Base-by-base conservation (phyloP, 2,113 vertebrate genomes). In the Erythrocercus mccallii region DNA sequence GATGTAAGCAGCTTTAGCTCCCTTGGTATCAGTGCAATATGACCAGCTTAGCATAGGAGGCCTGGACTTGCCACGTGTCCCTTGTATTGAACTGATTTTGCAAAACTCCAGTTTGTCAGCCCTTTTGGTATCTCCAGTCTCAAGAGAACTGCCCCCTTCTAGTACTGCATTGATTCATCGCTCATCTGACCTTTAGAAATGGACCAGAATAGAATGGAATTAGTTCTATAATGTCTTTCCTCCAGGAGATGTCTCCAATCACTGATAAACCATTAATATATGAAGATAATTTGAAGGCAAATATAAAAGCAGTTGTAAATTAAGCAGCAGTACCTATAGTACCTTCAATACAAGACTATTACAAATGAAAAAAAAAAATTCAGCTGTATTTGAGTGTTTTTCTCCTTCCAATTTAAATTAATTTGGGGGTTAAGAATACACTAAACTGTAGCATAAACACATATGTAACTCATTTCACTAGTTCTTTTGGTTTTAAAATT, bases 121-220 rank as follows among this genome's bases (percentile, higher is more conserved):
- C 47, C 71, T 83, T 94, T 88, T 64, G 87, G 40, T 88, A 94
- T 60, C 68, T 64, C 17, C 64, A 71, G 56, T 93, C 92, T 83
- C 95, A 88, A 42, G 93, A 92, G 94, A 94, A 27, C 60, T 92
- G 47, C 64, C 60, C 66, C 37, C 40, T 86, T 95, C 93, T 70
- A 90, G 51, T 56, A 62, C n/a, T 71, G 82, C 79, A 95, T 81
- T 88, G 92, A 96, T 96, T 95, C 81, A 83, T 86, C 92, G 60
- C 60, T 83, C 66, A 68, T 74, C 12, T 96, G 93, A 93, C 92
- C 94, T 94, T 96, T 95, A 92, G 27, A 60, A 77, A 80, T 30
- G 6, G 44, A 62, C 81, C 37, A 74, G 78, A 90, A 81, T 30
- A 88, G 54, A 95, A 90, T 30, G 37, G 72, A 81, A 74, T 83